These are phyloP conservation scores for Tineola bisselliella DNA, from an alignment of 2,888 invertebrate species.

Conservation along the genomic window DNA sequence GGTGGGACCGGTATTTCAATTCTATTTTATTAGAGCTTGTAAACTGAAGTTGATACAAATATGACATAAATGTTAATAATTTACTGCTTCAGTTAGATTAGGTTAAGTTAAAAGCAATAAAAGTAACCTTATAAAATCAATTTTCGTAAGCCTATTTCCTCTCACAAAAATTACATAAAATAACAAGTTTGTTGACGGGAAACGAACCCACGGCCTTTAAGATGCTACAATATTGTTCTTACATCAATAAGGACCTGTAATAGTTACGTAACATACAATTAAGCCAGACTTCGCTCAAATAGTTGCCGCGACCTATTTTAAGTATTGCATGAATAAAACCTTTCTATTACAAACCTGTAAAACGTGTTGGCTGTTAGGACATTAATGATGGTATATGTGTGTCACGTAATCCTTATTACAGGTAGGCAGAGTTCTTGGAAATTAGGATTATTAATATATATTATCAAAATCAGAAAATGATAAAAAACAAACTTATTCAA, in stretches of 20 bases:
- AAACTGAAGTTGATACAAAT: too few relatives aligned
- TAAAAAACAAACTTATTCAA: too few relatives aligned
- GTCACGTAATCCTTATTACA: not conserved
- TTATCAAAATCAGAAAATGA: too few relatives aligned
- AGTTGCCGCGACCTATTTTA: not conserved
- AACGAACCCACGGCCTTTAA: too few relatives aligned
- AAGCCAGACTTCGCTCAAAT: not conserved
- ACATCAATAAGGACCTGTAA: not conserved
- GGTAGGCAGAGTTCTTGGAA: too few relatives aligned
- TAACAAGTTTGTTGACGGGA: constrained; percentile 16
- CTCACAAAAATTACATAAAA: constrained; percentile 14
- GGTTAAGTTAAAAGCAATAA: too few relatives aligned
- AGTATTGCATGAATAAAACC: not conserved
- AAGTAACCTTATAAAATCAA: constrained; percentile 21
- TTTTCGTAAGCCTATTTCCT: constrained; percentile 9
- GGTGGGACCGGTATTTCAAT: too few relatives aligned
- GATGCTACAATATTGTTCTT: too few relatives aligned
- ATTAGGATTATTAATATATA: too few relatives aligned
- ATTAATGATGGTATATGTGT: not conserved
- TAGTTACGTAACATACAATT: not conserved
- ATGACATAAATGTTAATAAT: too few relatives aligned
- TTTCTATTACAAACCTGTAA: not conserved
- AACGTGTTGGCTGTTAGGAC: not conserved
- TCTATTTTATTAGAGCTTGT: too few relatives aligned
- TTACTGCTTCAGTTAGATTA: constrained; percentile 14